Conservation (phyloP, 1,140 invertebrate genomes). For the Drosophila murphyi region DNA sequence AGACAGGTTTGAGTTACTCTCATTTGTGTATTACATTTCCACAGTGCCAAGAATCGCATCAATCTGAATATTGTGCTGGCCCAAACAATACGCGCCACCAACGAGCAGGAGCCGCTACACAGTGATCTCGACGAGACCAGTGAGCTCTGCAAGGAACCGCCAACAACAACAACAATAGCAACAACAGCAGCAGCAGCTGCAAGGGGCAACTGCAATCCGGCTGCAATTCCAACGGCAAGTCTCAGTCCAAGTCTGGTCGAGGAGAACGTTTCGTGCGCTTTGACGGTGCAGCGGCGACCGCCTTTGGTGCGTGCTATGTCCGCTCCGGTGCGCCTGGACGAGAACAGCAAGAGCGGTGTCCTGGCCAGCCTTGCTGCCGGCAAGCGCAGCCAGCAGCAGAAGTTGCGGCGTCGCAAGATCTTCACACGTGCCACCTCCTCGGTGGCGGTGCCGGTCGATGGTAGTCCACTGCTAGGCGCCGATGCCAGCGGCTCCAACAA, state of each 20-base stretch:
- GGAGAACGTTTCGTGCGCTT: conserved; percentile 49
- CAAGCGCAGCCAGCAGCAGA: conserved; percentile 76
- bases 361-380: conserved; percentile 49
- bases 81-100: conserved; percentile 72
- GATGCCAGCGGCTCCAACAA: conserved; percentile 22
- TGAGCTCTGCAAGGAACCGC: conserved; percentile 20
- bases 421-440: conserved; percentile 59
- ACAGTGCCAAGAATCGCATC: conserved; percentile 76
- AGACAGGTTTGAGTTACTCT: conserved; percentile 2
- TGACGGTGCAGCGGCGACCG: conserved; percentile 76
- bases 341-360: conserved; percentile 66
- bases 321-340: conserved; percentile 81
- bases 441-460: conserved; percentile 17
- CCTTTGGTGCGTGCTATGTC: conserved; percentile 84
- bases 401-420: conserved; percentile 75
- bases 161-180: too few species aligned
- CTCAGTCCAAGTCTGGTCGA: neutral
- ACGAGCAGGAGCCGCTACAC: conserved; percentile 59
- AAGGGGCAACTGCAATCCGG: neutral
- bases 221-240: neutral
- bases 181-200: neutral
- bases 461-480: conserved; percentile 26
- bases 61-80: conserved; percentile 80
- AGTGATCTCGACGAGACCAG: conserved; percentile 59
- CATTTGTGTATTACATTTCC: conserved; percentile 8